phyloP scores from a whole-genome alignment of 2,113 vertebrate species.

The Synchiropus splendidus region DNA sequence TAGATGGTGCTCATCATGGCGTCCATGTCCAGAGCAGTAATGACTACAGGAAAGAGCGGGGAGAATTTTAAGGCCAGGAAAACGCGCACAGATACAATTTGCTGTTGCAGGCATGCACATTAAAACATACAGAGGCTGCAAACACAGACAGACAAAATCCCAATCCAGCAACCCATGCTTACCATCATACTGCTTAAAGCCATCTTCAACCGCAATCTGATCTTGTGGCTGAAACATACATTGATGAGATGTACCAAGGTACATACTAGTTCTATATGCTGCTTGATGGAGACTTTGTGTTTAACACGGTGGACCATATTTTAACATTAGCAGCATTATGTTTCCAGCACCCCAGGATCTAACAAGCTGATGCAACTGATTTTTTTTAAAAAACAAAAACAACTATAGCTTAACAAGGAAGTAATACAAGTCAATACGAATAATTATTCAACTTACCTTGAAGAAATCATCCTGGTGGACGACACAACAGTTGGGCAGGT shows the following conservation, averaged over 20 bases:
- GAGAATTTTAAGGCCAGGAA: not conserved
- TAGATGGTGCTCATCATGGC: slow-evolving; percentile 92
- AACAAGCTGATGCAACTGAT: slow-evolving; percentile 1
- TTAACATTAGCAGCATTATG: slow-evolving; percentile 15
- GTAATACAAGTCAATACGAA: too few species aligned
- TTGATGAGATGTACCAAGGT: slow-evolving; percentile 66
- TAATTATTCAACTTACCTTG: slow-evolving; percentile 71
- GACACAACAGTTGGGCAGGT: slow-evolving; percentile 86
- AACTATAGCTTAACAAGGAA: not conserved
- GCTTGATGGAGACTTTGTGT: slow-evolving; percentile 17
- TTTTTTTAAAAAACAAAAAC: not conserved
- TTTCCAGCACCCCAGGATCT: slow-evolving; percentile 4
- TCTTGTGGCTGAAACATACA: slow-evolving; percentile 93
- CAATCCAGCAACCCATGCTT: slow-evolving; percentile 67
- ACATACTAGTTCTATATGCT: slow-evolving; percentile 52
- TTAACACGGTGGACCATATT: slow-evolving; percentile 5
- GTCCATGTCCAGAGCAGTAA: slow-evolving; percentile 90
- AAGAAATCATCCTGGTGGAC: slow-evolving; percentile 94
- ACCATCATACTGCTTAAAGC: slow-evolving; percentile 98
- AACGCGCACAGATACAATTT: slow-evolving; percentile 1
- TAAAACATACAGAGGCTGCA: slow-evolving; percentile 39
- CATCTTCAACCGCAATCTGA: slow-evolving; percentile 92
- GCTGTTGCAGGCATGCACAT: not conserved
- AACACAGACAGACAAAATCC: slow-evolving; percentile 17
- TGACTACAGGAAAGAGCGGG: slow-evolving; percentile 54